Evolutionary conservation across 2,888 invertebrate species (phyloP), one percentile per base, ranked within the genome.

Genomic region (Melanostoma mellinum): DNA sequence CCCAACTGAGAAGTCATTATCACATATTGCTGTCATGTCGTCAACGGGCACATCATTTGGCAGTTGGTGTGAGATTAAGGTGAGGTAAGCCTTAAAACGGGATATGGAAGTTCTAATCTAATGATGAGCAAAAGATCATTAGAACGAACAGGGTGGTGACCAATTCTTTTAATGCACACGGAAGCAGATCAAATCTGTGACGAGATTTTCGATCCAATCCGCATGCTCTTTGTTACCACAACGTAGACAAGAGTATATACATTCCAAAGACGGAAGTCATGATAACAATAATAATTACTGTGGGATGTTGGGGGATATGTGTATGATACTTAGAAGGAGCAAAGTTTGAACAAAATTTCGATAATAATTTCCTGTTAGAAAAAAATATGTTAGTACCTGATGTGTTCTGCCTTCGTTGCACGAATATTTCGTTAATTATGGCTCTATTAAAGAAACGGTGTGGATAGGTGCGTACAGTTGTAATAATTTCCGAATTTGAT

Each of bases 401-500:
- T 48, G 48, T 42, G 55, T 63, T 71, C 58, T n/a, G 58, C 9
- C 2, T 72, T 10, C 84, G 84, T 53, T 71, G 69, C 74, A 84
- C 87, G 48, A 87, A 44, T 56, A 91, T 81, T 78, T 91, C 90
- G 76, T 91, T 92, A 69, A 92, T 87, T 82, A 92, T 86, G 0
- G 91, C 91, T 4, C 91, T 89, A 79, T 89, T 91, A 75, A 89
- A 91, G 82, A 85, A 91, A 6, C 90, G 90, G 88, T 92, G 92
- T 1, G 91, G 88, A 87, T 90, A 92, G 6, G 89, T 88, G 48
- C 89, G 88, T 56, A 88, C 87, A 20, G 76, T 72, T 20, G 86
- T 86, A 60, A 85, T 85, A 9, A 86, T 68, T 38, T 86, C 74
- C 6, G 81, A 63, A 71, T 87, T 86, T 32, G 86, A 85, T 36